Evolutionary conservation across 2,888 invertebrate genomes (phyloP).

Genomic region (Hemicrepidius hirtus): DNA sequence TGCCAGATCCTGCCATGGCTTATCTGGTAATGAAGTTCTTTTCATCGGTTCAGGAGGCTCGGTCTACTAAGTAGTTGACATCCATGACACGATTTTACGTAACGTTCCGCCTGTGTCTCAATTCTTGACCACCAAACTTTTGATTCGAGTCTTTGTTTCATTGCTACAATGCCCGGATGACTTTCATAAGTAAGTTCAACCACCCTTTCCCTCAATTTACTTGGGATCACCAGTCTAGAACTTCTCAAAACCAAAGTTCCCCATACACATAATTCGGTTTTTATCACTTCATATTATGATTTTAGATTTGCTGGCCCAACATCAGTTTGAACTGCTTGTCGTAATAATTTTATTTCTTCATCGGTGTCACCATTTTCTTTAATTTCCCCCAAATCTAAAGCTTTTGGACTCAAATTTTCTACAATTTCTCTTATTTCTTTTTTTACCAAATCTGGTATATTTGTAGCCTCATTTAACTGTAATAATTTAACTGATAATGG

Average conservation of each 20-base stretch:
- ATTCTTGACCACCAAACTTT: not conserved
- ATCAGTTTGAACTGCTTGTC: too few species aligned
- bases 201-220: not conserved
- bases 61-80: not conserved
- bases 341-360: too few species aligned
- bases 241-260: constrained; percentile 21
- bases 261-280: not conserved
- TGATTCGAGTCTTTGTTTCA: not conserved
- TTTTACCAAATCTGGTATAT: too few species aligned
- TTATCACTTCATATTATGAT: constrained; percentile 46
- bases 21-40: constrained; percentile 39
- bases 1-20: constrained; percentile 54
- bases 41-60: not conserved
- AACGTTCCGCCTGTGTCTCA: not conserved
- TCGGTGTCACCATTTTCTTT: too few species aligned
- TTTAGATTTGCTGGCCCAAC: too few species aligned
- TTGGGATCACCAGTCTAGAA: not conserved
- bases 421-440: too few species aligned
- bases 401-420: too few species aligned
- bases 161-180: not conserved
- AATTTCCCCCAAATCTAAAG: too few species aligned
- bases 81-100: not conserved
- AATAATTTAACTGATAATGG: too few species aligned
- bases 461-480: too few species aligned
- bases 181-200: not conserved